Base-by-base conservation (phyloP, 1,140 invertebrate genomes). In the Panonychus citri region DNA sequence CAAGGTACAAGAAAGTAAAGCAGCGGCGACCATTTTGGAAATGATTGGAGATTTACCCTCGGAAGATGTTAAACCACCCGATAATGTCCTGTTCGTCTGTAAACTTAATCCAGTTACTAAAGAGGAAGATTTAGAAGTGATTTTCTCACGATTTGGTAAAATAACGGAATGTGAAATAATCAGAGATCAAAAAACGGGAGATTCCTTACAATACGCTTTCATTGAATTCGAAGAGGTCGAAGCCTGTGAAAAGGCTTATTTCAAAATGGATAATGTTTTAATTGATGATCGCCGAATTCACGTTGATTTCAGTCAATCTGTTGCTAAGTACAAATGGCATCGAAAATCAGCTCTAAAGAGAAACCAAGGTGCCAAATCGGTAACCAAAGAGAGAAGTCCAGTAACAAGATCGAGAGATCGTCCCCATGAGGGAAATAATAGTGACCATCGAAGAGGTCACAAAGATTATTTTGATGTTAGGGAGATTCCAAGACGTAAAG, bases 201-300 rank as follows among this genome's bases (percentile, higher is more conserved):
- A 96, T 66, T 98, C 93, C 0, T 72, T 99, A 52, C 94, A 99
- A 66, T 99, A 99, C 71, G 95, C 91, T 3, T 99, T 99, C 68
- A 87, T 99, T 62, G 95, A 99, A 70, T 99, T 98, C 76, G 85
- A 84, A 59, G 81, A 93, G 60, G 59, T 62, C 81, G 67, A 94
- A 68, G 79, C 90, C 12, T 98, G 94, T 74, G 95, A 99, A 74
- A 82, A 87, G 62, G 95, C 95, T 3, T 99, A 90, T 72, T 94
- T 98, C 64, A 99, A 99, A 75, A 99, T 99, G 95, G 93, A 97
- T 66, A 99, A 99, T 74, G 93, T 98, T 0, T 71, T 98, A 0
- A 98, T 99, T 64, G 95, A 99, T 72, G 95, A 99, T 67, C 71
- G 95, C 49, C 74, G 95, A 63, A 98, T 99, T 63, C 94, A 99